phyloP scores from a whole-genome alignment of 2,888 invertebrate species.

The Morpho achilles region DNA sequence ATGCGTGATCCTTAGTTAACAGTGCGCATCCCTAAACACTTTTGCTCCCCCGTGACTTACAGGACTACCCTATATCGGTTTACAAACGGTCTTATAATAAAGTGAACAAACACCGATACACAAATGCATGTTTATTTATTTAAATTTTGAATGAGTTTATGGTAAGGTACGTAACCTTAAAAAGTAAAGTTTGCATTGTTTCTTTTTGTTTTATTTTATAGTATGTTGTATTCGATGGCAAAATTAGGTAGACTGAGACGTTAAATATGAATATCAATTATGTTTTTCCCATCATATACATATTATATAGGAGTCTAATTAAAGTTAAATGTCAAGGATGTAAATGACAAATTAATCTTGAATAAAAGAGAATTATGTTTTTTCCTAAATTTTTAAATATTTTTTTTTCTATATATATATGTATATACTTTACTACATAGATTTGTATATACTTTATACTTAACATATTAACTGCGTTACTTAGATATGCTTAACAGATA shows the following conservation, averaged over 20 bases:
- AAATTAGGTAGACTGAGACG: not conserved
- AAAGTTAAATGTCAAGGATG: too few relatives aligned
- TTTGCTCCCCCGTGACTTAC: not conserved
- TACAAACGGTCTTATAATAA: not conserved
- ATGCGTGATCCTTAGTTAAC: slow-evolving; percentile 10
- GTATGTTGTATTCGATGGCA: not conserved
- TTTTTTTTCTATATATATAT: too few relatives aligned
- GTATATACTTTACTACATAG: too few relatives aligned
- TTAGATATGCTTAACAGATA: too few relatives aligned
- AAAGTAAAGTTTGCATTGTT: not conserved
- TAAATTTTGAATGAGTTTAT: slow-evolving; percentile 3
- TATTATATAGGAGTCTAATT: not conserved
- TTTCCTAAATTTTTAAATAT: too few relatives aligned
- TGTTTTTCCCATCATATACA: too few relatives aligned
- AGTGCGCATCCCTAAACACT: slow-evolving; percentile 9
- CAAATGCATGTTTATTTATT: slow-evolving; percentile 10
- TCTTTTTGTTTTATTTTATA: slow-evolving; percentile 4
- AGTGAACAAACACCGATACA: slow-evolving; percentile 4
- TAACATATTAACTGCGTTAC: too few relatives aligned
- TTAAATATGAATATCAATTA: not conserved
- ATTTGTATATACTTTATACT: too few relatives aligned
- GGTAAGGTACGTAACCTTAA: slow-evolving; percentile 13
- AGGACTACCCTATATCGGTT: not conserved
- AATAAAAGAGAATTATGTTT: too few relatives aligned
- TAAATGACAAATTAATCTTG: too few relatives aligned